Base-by-base conservation (phyloP, 2,113 vertebrate genomes). In the Oncorhynchus mykiss region DNA sequence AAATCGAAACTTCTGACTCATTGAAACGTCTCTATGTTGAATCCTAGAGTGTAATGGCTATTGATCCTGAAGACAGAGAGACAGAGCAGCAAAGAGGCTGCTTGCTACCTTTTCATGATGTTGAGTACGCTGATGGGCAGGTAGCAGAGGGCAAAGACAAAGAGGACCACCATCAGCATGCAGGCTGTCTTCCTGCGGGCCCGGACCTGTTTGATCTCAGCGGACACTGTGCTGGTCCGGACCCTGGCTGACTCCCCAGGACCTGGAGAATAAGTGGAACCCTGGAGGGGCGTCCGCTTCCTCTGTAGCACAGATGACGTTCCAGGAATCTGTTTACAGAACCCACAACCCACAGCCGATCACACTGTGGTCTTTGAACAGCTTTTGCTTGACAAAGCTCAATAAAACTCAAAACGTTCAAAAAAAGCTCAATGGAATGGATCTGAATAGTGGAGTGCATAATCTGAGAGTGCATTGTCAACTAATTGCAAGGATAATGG, bases 61-160 rank as follows among this genome's bases (percentile, higher is more conserved):
- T 20, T 57, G 20, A 14, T 57, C 54, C 54, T 45, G 39, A 45
- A 11, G 39, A 45, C 9, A 12, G 39, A 45, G 16, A 54, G 16
- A 18, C 51, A 54, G 51, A 18, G 27, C 22, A 18, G 13, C 5
- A 0, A 0, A 51, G 11, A 14, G 29, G 60, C 62, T 4, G 54
- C 82, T 95, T 4, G 54, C 82, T 95, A 99, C 97, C 97, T 96
- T 92, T 99, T 99, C 88, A 99, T 92, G 80, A 99, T 90, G 81
- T 99, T 99, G 85, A 99, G 96, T 76, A 98, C 92, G 86, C 97
- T 99, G 88, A 99, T 96, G 59, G 97, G 97, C 65, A 99, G 92
- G 90, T 99, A 99, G 87, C 97, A 99, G 83, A 99, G 91, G 24
- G 96, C 96, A 78, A 99, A 99, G 78, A 99, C 95, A 86, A 97